Evolutionary conservation across 2,888 invertebrate species (phyloP).

Genomic region (Metopia argyrocephala): DNA sequence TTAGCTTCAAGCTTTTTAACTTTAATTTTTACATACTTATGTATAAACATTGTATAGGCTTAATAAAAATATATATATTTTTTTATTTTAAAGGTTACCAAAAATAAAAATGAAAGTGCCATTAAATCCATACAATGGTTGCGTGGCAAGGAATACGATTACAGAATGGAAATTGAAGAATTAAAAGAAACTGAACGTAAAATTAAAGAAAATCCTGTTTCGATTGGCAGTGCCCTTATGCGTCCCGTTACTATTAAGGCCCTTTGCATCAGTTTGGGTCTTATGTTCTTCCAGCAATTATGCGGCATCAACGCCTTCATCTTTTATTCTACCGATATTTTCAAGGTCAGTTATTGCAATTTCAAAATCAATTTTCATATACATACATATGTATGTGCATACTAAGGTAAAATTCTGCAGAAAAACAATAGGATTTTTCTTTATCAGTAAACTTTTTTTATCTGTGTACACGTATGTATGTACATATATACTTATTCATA

Average conservation of each 20-base stretch:
- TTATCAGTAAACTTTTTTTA: too few relatives aligned
- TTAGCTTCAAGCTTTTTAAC: not conserved
- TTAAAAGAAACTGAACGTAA: slow-evolving; percentile 81
- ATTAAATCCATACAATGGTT: slow-evolving; percentile 84
- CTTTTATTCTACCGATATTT: slow-evolving; percentile 88
- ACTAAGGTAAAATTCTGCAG: too few relatives aligned
- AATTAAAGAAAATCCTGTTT: slow-evolving; percentile 80
- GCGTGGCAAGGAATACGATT: slow-evolving; percentile 86
- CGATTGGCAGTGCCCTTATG: slow-evolving; percentile 81
- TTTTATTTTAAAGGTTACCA: slow-evolving; percentile 73
- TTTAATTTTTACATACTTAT: not conserved
- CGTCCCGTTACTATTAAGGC: slow-evolving; percentile 83
- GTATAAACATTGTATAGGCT: not conserved
- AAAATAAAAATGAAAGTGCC: slow-evolving; percentile 84
- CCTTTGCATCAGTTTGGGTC: slow-evolving; percentile 84
- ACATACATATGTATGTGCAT: too few relatives aligned
- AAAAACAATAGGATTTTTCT: too few relatives aligned
- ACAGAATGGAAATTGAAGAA: slow-evolving; percentile 82
- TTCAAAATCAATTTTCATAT: too few relatives aligned
- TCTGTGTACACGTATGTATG: too few relatives aligned
- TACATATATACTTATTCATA: too few relatives aligned
- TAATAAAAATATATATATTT: not conserved
- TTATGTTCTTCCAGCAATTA: slow-evolving; percentile 95
- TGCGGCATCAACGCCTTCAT: slow-evolving; percentile 91
- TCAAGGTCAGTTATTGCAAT: slow-evolving; percentile 82